Conservation (phyloP, 2,888 invertebrate genomes). For the Iphiclides podalirius region DNA sequence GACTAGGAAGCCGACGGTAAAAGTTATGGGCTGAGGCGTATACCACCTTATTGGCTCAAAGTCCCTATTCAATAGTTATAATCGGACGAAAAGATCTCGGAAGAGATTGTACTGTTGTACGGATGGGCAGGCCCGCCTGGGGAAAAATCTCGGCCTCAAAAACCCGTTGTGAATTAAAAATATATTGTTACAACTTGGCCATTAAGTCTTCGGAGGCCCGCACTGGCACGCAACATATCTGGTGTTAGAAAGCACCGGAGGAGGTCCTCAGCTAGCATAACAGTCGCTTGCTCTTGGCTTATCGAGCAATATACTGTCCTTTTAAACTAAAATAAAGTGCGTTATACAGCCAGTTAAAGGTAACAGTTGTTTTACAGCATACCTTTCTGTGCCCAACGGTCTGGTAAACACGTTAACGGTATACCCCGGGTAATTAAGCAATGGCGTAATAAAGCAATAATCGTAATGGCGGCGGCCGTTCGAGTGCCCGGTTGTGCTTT, state of each 20-base stretch:
- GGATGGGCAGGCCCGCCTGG: background rate
- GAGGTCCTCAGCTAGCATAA: too few species aligned
- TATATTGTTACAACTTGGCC: too few species aligned
- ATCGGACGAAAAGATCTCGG: background rate
- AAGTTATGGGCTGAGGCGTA: background rate
- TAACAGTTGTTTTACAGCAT: background rate
- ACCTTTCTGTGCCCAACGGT: background rate
- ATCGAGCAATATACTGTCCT: too few species aligned
- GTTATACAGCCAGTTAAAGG: too few species aligned
- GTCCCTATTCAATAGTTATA: background rate
- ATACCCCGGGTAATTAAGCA: slow-evolving; percentile 26
- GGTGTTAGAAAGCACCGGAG: too few species aligned
- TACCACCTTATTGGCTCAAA: background rate
- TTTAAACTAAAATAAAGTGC: too few species aligned
- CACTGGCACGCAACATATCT: too few species aligned
- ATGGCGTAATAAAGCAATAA: slow-evolving; percentile 30
- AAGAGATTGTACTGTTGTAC: background rate
- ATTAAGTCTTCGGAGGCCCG: too few species aligned
- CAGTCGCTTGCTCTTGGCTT: too few species aligned
- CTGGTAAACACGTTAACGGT: background rate
- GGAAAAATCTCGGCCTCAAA: too few species aligned
- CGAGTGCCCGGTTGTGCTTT: too few species aligned
- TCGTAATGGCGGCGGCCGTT: slow-evolving; percentile 35
- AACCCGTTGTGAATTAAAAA: too few species aligned
- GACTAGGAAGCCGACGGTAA: background rate